These are phyloP conservation scores for Alloscopus bannaensis DNA, from an alignment of 2,888 invertebrate genomes.

Conservation along the genomic window DNA sequence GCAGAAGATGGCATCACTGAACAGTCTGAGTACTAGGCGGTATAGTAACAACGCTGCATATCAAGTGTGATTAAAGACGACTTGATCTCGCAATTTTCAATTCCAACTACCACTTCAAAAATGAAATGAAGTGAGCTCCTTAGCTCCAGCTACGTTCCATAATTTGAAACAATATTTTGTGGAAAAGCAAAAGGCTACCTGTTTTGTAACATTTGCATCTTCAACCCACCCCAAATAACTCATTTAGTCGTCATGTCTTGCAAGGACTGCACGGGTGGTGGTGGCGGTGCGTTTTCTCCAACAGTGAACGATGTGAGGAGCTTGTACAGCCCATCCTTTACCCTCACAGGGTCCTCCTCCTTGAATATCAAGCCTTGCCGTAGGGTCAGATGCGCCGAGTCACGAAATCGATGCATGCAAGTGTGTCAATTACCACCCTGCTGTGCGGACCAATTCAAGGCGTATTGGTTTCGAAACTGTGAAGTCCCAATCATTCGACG, in stretches of 20 bases:
- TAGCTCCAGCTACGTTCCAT: too few relatives aligned
- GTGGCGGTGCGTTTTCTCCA: neutral
- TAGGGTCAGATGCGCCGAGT: conserved; percentile 32
- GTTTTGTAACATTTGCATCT: too few relatives aligned
- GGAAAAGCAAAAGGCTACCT: too few relatives aligned
- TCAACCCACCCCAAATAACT: too few relatives aligned
- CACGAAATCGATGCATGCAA: conserved; percentile 30
- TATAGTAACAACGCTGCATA: too few relatives aligned
- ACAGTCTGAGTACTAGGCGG: too few relatives aligned
- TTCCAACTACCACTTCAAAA: too few relatives aligned
- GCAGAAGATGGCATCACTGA: too few relatives aligned
- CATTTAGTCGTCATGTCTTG: conserved; percentile 40
- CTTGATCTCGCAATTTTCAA: too few relatives aligned
- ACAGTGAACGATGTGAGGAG: conserved; percentile 57
- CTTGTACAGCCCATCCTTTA: conserved; percentile 62
- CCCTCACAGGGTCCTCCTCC: conserved; percentile 7
- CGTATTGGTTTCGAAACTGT: conserved; percentile 65
- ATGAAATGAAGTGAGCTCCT: too few relatives aligned
- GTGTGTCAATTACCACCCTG: conserved; percentile 51
- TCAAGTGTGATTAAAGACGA: too few relatives aligned
- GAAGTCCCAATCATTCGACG: conserved; percentile 51
- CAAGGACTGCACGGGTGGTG: conserved; percentile 50
- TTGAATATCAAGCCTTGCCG: neutral
- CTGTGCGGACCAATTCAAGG: conserved; percentile 65
- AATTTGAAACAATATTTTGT: too few relatives aligned